Percentiles rank a stretch among this genome's conserved stretches.
Conservation (phyloP, 2,888 invertebrate species). For the Catocala fraxini region DNA sequence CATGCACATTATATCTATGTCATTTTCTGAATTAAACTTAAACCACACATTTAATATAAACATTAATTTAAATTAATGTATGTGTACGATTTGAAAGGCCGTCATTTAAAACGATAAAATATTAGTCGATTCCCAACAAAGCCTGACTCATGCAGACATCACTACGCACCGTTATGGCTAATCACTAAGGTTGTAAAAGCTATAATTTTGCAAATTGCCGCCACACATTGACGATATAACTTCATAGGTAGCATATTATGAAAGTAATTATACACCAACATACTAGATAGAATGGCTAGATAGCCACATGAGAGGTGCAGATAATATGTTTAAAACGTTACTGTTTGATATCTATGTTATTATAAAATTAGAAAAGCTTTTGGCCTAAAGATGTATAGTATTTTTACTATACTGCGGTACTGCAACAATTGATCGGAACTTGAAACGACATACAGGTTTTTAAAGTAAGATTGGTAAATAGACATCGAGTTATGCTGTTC, state of each 20-base stretch:
- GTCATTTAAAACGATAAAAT: constrained; percentile 25
- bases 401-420: too few relatives aligned
- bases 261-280: constrained; percentile 57
- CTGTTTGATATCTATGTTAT: not conserved
- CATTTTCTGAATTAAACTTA: too few relatives aligned
- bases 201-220: constrained; percentile 78
- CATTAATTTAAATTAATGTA: too few relatives aligned
- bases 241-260: constrained; percentile 64
- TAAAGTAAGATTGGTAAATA: too few relatives aligned
- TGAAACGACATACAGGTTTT: too few relatives aligned
- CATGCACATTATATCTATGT: too few relatives aligned
- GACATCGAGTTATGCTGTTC: too few relatives aligned
- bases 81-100: too few relatives aligned
- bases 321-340: not conserved
- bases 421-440: too few relatives aligned
- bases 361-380: not conserved
- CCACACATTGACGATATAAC: constrained; percentile 62
- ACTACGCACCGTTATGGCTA: constrained; percentile 72
- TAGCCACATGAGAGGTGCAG: constrained; percentile 8
- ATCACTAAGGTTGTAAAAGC: constrained; percentile 67
- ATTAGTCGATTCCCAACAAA: constrained; percentile 31
- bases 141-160: constrained; percentile 36
- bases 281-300: constrained; percentile 11
- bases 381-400: too few relatives aligned
- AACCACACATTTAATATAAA: too few relatives aligned